phyloP scores from a whole-genome alignment of 2,797 vertebrate genomes.

The Enteromius afrohamiltoni region DNA sequence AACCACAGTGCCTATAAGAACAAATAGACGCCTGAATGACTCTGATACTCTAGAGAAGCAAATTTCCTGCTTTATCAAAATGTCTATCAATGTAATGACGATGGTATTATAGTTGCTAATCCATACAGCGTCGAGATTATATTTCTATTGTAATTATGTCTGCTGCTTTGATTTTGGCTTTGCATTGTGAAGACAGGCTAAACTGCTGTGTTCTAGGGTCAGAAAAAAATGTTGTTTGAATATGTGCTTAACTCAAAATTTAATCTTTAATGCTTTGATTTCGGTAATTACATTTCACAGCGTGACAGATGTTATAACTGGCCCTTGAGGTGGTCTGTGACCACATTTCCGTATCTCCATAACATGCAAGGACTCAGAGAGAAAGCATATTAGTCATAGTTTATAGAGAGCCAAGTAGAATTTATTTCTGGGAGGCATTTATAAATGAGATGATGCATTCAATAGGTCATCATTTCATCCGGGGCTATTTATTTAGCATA shows the following conservation, averaged over 20 bases:
- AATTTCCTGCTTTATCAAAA: conserved; percentile 13
- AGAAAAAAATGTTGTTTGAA: conserved; percentile 1
- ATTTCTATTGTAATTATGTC: conserved; percentile 27
- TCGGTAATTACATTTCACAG: conserved; percentile 35
- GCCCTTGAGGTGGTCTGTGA: background rate
- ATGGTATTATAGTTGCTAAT: conserved; percentile 36
- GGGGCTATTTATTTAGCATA: conserved; percentile 5
- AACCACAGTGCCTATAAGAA: background rate
- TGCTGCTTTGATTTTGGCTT: conserved; percentile 25
- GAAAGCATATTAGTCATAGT: conserved; percentile 21
- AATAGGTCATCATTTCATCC: conserved; percentile 2
- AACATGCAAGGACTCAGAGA: conserved; percentile 13
- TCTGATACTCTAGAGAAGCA: conserved; percentile 5
- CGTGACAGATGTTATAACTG: conserved; percentile 27
- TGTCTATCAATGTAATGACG: conserved; percentile 29
- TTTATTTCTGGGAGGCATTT: background rate
- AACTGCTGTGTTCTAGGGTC: background rate
- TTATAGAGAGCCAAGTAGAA: conserved; percentile 12
- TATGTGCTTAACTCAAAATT: conserved; percentile 9
- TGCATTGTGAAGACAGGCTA: background rate
- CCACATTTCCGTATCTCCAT: conserved; percentile 19
- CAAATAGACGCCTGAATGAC: background rate
- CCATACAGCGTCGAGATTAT: conserved; percentile 12
- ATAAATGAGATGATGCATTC: background rate
- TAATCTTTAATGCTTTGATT: conserved; percentile 23